Evolutionary conservation across 2,888 invertebrate species (phyloP).

Genomic region (Prosapia bicincta): DNA sequence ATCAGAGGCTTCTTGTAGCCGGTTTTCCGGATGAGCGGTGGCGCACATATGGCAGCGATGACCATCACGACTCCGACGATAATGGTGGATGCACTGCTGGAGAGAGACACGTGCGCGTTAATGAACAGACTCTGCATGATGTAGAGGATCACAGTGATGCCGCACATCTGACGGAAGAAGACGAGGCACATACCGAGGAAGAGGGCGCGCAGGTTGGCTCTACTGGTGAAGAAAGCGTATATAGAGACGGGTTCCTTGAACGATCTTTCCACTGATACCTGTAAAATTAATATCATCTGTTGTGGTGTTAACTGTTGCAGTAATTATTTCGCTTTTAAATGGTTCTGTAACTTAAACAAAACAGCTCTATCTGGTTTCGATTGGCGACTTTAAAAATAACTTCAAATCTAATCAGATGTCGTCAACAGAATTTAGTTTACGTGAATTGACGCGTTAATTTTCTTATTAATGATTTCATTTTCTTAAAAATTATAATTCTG

Average conservation of each 20-base stretch:
- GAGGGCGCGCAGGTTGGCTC: slow-evolving; percentile 28
- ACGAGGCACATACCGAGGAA: slow-evolving; percentile 42
- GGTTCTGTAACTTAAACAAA: no score
- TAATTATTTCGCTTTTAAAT: no score
- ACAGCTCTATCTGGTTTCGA: no score
- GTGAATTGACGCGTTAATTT: no score
- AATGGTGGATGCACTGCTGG: slow-evolving; percentile 3
- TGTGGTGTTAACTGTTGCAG: no score
- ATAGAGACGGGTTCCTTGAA: background rate
- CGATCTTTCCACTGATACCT: background rate
- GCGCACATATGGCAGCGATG: slow-evolving; percentile 28
- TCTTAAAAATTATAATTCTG: no score
- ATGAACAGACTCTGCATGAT: slow-evolving; percentile 38
- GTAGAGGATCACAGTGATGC: slow-evolving; percentile 40
- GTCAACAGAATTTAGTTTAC: no score
- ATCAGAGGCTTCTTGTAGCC: slow-evolving; percentile 47
- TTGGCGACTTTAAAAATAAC: no score
- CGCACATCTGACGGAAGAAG: slow-evolving; percentile 44
- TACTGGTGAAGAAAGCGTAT: slow-evolving; percentile 4
- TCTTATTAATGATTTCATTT: no score
- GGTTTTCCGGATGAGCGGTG: slow-evolving; percentile 46
- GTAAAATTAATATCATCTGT: no score
- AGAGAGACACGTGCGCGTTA: slow-evolving; percentile 30
- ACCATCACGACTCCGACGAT: slow-evolving; percentile 22
- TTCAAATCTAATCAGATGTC: no score